These are phyloP conservation scores for Electrona antarctica DNA, from an alignment of 2,113 vertebrate genomes.

Conservation along the genomic window DNA sequence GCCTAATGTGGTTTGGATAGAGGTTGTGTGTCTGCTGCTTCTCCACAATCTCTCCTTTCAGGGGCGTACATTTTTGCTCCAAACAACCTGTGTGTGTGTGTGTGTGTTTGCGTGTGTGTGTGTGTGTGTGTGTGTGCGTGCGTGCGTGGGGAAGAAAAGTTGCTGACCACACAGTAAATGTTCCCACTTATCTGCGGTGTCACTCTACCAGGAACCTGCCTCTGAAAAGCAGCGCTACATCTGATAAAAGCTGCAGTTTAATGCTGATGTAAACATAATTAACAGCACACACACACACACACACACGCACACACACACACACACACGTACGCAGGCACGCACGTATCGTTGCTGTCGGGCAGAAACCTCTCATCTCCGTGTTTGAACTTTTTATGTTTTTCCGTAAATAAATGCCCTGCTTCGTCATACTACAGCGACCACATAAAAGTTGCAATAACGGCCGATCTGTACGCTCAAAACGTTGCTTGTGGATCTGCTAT, in stretches of 20 bases:
- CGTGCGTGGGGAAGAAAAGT: slow-evolving; percentile 37
- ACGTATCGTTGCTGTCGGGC: neutral
- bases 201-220: slow-evolving; percentile 75
- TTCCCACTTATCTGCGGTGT: slow-evolving; percentile 78
- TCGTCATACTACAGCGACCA: too few species aligned
- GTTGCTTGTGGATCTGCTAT: too few species aligned
- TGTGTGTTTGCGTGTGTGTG: slow-evolving; percentile 10
- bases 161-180: slow-evolving; percentile 79
- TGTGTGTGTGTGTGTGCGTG: slow-evolving; percentile 17
- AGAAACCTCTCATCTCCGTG: too few species aligned
- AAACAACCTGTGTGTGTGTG: slow-evolving; percentile 44
- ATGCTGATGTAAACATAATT: slow-evolving; percentile 82
- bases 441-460: too few species aligned
- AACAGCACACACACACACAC: slow-evolving; percentile 41
- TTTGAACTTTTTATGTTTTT: too few species aligned
- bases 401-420: too few species aligned
- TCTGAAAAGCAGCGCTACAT: slow-evolving; percentile 65
- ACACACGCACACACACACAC: slow-evolving; percentile 14
- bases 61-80: slow-evolving; percentile 54
- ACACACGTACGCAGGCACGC: neutral
- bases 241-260: slow-evolving; percentile 76
- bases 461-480: too few species aligned
- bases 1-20: slow-evolving; percentile 77
- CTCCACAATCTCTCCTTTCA: slow-evolving; percentile 46
- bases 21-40: slow-evolving; percentile 44